Evolutionary conservation across 2,888 invertebrate genomes (phyloP), one percentile per base, ranked within the genome.

Genomic region (Odontomyia ornata): DNA sequence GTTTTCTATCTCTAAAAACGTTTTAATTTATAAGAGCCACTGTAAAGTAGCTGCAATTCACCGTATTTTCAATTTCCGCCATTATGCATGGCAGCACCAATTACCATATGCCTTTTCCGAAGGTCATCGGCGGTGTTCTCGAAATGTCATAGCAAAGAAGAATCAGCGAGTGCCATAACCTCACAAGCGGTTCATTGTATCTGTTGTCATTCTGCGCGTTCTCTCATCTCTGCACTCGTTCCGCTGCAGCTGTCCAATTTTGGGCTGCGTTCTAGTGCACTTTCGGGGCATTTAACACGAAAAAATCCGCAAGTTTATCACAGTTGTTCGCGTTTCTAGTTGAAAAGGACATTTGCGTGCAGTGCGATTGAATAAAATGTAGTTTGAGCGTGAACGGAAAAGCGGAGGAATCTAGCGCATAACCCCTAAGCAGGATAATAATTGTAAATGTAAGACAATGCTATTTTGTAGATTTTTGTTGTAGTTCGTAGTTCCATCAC

Each of bases 91-190:
- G n/a, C n/a, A n/a, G n/a, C n/a, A n/a, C n/a, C n/a, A n/a, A n/a
- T n/a, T n/a, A n/a, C n/a, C n/a, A n/a, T n/a, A n/a, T n/a, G n/a
- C n/a, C n/a, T n/a, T n/a, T n/a, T n/a, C n/a, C n/a, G n/a, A n/a
- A n/a, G n/a, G n/a, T n/a, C n/a, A n/a, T n/a, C n/a, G n/a, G n/a
- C n/a, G n/a, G n/a, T n/a, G n/a, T n/a, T 9, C 36, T 13, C 52
- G 57, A 60, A 60, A 60, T 60, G 57, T 60, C 57, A 60, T 5
- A 3, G 23, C 23, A 60, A 60, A 60, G 57, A 60, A 13, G 57
- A 60, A 60, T 60, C 23, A 11, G 25, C 57, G 18, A 25, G 21
- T 56, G n/a, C n/a, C 57, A 60, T 60, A 60, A 60, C 57, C 52
- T 60, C 57, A 25, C 2, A n/a, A 25, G 25, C 57, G 57, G 57